Conservation (phyloP, 2,797 vertebrate species). For the Schizopygopsis pylzovi region DNA sequence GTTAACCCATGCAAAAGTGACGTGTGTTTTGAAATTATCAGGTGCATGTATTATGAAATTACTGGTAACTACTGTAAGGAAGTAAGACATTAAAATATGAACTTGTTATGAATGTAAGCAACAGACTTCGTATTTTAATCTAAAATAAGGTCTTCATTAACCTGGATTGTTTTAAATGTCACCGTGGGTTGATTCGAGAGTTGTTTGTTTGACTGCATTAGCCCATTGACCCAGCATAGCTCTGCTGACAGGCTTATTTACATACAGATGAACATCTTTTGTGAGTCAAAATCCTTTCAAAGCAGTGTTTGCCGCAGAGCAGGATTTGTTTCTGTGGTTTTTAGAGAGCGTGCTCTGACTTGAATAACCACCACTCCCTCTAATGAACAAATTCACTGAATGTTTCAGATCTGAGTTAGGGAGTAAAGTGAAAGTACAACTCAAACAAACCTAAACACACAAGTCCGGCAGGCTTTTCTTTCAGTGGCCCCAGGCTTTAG, state of each 20-base stretch:
- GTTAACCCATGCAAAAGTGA: not conserved
- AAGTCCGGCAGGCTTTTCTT: not conserved
- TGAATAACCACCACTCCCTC: slow-evolving; percentile 20
- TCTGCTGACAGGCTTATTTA: not conserved
- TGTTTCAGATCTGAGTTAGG: not conserved
- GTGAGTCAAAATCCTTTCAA: slow-evolving; percentile 31
- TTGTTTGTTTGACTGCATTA: not conserved
- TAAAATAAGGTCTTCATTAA: not conserved
- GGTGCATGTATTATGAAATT: not conserved
- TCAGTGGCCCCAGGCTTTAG: not conserved
- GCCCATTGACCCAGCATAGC: not conserved
- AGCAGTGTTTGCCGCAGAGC: slow-evolving; percentile 20
- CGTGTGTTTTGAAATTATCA: not conserved
- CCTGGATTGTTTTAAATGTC: not conserved
- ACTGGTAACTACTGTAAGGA: not conserved
- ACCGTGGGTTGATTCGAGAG: not conserved
- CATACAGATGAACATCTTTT: slow-evolving; percentile 34
- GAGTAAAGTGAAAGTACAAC: slow-evolving; percentile 42
- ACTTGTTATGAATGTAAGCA: not conserved
- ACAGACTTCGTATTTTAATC: not conserved
- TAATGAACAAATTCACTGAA: not conserved
- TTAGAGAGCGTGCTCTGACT: not conserved
- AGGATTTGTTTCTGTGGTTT: slow-evolving; percentile 29
- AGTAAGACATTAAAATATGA: not conserved
- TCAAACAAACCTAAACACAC: slow-evolving; percentile 29